phyloP scores from a whole-genome alignment of 1,140 invertebrate genomes.

The Pygmarrhopalites habei region DNA sequence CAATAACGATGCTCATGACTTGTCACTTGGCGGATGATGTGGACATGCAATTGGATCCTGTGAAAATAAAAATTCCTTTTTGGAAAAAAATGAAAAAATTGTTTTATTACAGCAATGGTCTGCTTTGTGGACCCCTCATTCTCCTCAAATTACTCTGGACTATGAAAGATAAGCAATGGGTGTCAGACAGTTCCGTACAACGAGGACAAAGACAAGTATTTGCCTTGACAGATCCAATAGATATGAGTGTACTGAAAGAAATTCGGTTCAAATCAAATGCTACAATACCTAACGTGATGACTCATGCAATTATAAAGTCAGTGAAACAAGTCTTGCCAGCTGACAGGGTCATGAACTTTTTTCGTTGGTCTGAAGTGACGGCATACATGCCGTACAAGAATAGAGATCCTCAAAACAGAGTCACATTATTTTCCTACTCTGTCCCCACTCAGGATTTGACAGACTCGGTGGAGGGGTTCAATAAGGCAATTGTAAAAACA shows the following conservation, averaged over 20 bases:
- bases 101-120: constrained; percentile 6
- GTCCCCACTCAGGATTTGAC: background rate
- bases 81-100: constrained; percentile 15
- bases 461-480: background rate
- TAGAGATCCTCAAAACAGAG: constrained; percentile 16
- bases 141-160: background rate
- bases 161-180: background rate
- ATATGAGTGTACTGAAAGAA: constrained; percentile 5
- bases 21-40: constrained; percentile 1
- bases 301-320: background rate
- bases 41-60: background rate
- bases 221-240: background rate
- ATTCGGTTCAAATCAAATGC: constrained; percentile 6
- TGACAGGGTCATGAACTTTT: background rate
- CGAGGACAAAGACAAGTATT: constrained; percentile 8
- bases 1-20: background rate
- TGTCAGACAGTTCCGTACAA: background rate
- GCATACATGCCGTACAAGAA: constrained; percentile 17
- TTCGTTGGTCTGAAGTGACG: constrained; percentile 1
- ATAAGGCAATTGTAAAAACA: background rate
- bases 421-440: constrained; percentile 2
- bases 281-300: constrained; percentile 2
- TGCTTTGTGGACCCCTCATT: background rate
- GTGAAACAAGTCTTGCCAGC: constrained; percentile 3
- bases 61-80: background rate